Evolutionary conservation across 2,797 vertebrate genomes (phyloP).

Genomic region (Xerus rutilus): DNA sequence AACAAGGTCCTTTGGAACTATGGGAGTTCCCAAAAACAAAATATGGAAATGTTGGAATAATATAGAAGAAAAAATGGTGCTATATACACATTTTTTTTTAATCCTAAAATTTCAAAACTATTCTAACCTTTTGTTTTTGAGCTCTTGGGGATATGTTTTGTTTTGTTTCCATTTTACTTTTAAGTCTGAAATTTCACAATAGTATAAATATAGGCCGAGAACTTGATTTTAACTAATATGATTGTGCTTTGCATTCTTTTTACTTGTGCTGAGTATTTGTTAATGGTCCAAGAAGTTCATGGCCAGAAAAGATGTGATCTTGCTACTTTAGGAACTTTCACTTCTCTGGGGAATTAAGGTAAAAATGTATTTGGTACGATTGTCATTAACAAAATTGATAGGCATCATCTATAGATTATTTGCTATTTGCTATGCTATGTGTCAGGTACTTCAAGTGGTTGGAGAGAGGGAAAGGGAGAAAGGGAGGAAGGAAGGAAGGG

Average conservation of each 20-base stretch:
- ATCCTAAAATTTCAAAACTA: background rate
- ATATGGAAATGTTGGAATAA: background rate
- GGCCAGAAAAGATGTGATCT: background rate
- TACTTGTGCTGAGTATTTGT: background rate
- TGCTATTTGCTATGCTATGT: background rate
- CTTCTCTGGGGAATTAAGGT: background rate
- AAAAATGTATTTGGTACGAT: background rate
- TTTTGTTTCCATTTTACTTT: background rate
- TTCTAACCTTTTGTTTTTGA: slow-evolving; percentile 8
- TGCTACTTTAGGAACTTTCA: background rate
- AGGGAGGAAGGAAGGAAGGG: background rate
- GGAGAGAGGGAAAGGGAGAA: background rate
- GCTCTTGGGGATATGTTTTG: background rate
- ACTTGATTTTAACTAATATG: background rate
- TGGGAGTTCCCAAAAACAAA: background rate
- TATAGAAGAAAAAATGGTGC: background rate
- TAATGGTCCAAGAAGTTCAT: background rate
- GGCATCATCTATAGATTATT: background rate
- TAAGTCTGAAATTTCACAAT: background rate
- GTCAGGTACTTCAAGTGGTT: background rate
- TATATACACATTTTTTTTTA: background rate
- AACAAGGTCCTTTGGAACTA: background rate
- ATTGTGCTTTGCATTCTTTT: background rate
- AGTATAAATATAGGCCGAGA: background rate
- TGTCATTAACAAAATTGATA: background rate